These are phyloP conservation scores for Heliconius hewitsoni DNA, from an alignment of 1,140 invertebrate genomes.

Conservation along the genomic window DNA sequence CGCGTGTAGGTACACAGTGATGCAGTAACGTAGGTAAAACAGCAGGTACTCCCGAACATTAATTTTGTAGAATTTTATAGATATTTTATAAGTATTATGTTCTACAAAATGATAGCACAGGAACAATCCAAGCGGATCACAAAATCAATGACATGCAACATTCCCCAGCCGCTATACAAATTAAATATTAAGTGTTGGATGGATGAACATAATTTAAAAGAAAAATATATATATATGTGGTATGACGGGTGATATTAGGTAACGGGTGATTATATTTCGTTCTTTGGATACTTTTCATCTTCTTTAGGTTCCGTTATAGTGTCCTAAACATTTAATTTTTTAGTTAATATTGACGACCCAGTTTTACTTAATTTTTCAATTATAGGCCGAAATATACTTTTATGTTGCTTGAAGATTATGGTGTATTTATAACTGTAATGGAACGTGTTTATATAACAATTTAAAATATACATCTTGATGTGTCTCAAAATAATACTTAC, in stretches of 20 bases:
- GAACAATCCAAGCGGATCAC: slow-evolving; percentile 36
- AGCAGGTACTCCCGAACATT: background rate
- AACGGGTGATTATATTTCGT: slow-evolving; percentile 53
- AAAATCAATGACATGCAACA: slow-evolving; percentile 70
- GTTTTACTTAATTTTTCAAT: slow-evolving; percentile 30
- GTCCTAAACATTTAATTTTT: slow-evolving; percentile 40
- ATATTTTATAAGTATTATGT: background rate
- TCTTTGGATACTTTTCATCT: slow-evolving; percentile 38
- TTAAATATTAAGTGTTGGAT: slow-evolving; percentile 73
- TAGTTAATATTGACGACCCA: slow-evolving; percentile 38
- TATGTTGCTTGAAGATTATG: slow-evolving; percentile 29
- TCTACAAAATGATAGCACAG: slow-evolving; percentile 54
- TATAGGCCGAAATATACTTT: slow-evolving; percentile 35
- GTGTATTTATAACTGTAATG: slow-evolving; percentile 50
- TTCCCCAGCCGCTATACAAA: slow-evolving; percentile 79
- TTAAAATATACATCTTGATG: slow-evolving; percentile 69
- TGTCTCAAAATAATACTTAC: slow-evolving; percentile 87
- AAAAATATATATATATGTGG: slow-evolving; percentile 56
- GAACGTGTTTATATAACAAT: slow-evolving; percentile 50
- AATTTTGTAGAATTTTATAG: background rate
- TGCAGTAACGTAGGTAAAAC: background rate
- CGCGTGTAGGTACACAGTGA: background rate
- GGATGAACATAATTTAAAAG: slow-evolving; percentile 66
- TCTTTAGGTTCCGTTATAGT: slow-evolving; percentile 26
- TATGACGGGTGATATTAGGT: slow-evolving; percentile 70